phyloP scores from a whole-genome alignment of 2,888 invertebrate genomes.

The Stenchaetothrips biformis region DNA sequence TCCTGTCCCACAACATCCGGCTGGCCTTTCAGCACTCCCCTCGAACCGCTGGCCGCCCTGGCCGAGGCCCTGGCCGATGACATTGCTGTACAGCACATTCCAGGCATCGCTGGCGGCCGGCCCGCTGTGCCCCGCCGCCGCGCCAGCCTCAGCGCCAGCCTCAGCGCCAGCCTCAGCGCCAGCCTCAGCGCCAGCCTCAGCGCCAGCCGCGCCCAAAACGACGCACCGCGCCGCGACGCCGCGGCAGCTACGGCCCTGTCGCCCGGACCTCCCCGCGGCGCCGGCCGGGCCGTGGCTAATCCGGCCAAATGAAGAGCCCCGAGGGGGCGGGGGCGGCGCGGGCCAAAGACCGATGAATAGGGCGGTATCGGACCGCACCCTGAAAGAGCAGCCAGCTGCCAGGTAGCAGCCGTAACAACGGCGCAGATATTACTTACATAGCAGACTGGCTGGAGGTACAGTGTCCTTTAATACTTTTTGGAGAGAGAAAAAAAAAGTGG shows the following conservation, averaged over 20 bases:
- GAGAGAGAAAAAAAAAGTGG: no score
- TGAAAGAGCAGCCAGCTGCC: not conserved
- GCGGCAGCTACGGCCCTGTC: not conserved
- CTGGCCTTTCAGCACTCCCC: not conserved
- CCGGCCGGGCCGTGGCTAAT: not conserved
- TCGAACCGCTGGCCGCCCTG: no score
- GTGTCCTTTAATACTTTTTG: no score
- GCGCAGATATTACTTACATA: not conserved
- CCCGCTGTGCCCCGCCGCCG: not conserved
- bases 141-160: no score
- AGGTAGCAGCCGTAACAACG: not conserved
- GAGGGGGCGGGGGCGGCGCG: no score
- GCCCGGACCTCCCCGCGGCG: not conserved
- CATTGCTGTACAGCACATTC: not conserved
- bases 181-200: no score
- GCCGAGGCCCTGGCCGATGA: not conserved
- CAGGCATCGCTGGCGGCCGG: not conserved
- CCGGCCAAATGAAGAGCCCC: constrained; percentile 1
- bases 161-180: no score
- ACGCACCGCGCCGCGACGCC: no score
- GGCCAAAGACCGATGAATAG: not conserved
- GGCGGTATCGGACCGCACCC: not conserved
- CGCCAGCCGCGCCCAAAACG: no score
- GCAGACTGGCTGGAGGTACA: not conserved
- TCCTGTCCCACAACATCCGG: not conserved